A percentile compares a stretch with the other conserved stretches of the same genome.
Conservation (phyloP, 2,888 invertebrate species). For the Pristionchus maxplancki region DNA sequence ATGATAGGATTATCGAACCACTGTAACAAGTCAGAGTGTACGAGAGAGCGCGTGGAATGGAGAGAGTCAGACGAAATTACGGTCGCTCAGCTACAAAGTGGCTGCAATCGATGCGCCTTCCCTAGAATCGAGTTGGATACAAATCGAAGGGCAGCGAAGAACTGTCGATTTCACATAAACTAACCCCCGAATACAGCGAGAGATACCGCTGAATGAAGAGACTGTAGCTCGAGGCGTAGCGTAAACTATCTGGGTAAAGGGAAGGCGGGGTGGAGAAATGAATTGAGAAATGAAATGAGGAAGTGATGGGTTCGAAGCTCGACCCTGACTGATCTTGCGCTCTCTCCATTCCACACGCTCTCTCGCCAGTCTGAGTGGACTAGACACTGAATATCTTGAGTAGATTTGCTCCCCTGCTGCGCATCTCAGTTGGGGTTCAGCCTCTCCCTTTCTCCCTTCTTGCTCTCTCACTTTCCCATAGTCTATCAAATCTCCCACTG, state of each 20-base stretch:
- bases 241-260: background rate
- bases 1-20: too few relatives aligned
- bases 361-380: background rate
- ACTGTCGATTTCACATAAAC: too few relatives aligned
- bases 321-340: background rate
- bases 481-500: too few relatives aligned
- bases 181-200: background rate
- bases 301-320: background rate
- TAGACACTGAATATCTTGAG: background rate
- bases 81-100: background rate
- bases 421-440: background rate
- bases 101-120: background rate
- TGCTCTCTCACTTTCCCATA: too few relatives aligned
- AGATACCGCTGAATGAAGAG: background rate
- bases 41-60: too few relatives aligned
- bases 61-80: background rate
- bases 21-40: too few relatives aligned
- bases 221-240: background rate
- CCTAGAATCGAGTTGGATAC: background rate
- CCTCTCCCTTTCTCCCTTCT: background rate
- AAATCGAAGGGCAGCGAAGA: background rate
- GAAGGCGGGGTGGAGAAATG: background rate
- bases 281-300: too few relatives aligned
- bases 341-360: background rate
- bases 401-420: background rate